Conservation (phyloP, 1,140 invertebrate species). For the Drosophila malerkotliana region DNA sequence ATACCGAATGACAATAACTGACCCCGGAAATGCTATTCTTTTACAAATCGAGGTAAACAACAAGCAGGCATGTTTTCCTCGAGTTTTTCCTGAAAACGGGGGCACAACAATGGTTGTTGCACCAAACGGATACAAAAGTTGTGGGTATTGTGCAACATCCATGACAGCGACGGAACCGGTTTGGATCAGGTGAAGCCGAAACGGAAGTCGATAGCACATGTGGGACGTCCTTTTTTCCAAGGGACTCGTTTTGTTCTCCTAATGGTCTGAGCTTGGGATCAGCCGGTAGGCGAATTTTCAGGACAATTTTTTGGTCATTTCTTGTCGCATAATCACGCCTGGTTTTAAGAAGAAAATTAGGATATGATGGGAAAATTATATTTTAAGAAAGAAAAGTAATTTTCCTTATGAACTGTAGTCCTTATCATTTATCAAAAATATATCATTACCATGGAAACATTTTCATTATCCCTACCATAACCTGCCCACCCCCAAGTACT, state of each 20-base stretch:
- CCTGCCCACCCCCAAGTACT: not conserved
- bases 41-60: slow-evolving; percentile 55
- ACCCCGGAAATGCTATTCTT: slow-evolving; percentile 47
- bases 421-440: not conserved
- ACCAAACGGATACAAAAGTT: slow-evolving; percentile 24
- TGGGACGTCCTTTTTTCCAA: slow-evolving; percentile 32
- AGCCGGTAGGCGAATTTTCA: slow-evolving; percentile 25
- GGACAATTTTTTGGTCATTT: slow-evolving; percentile 41
- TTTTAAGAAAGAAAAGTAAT: not conserved
- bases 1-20: slow-evolving; percentile 30
- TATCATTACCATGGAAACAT: not conserved
- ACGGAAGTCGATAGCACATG: slow-evolving; percentile 64
- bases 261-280: slow-evolving; percentile 46
- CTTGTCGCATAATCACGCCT: slow-evolving; percentile 44
- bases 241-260: slow-evolving; percentile 15
- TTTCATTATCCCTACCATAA: slow-evolving; percentile 22
- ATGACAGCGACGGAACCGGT: slow-evolving; percentile 43
- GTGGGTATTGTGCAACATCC: slow-evolving; percentile 56
- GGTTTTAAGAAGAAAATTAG: not conserved
- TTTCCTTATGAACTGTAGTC: no score
- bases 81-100: slow-evolving; percentile 62
- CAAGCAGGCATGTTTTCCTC: slow-evolving; percentile 41
- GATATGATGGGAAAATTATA: slow-evolving; percentile 14
- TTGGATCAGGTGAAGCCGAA: slow-evolving; percentile 70
- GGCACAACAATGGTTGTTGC: slow-evolving; percentile 42